Base-by-base conservation (phyloP, 2,888 invertebrate genomes). In the Anorthoa munda region DNA sequence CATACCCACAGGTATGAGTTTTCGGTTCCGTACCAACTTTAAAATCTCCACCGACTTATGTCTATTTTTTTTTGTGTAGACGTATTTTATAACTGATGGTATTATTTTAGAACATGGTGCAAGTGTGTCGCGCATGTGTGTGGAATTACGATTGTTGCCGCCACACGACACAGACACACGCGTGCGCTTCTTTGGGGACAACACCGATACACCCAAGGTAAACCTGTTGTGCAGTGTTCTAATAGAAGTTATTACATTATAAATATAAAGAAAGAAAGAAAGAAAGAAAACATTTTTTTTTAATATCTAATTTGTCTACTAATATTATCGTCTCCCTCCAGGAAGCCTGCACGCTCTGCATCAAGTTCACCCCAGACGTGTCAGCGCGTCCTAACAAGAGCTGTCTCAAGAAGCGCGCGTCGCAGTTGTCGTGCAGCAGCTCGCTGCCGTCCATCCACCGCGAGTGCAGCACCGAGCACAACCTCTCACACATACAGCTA, bases 341-440 rank as follows among this genome's bases (percentile, higher is more conserved):
- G 87, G 94, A 94, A 68, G 92, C 90, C 74, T 96, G 96, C 85
- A 90, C 92, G 0, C 91, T 96, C 21, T 96, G 96, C 88, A 93
- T 93, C 69, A 91, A 94, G 79, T 95, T 95, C 15, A 94, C 93
- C 73, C 94, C 96, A 0, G 94, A 96, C 83, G 90, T 96, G 5
- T 95, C 95, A 9, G 92, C 93, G n/a, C 93, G 94, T 0, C 95
- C 95, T 0, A 94, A 95, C 39, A 96, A 96, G 82, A 96, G 96
- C 78, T 96, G 96, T 81, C 88, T 96, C 21, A 96, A 96, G 75
- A 96, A 96, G 82, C 92, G 89, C 61, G 90, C 91, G 74, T 87
- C 88, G 17, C 89, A 89, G 51, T 86, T 92, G 18, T 92, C 77
- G n/a, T 72, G 93, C 2, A 95, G 94, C 75, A 92, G 90, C 46